Conservation (phyloP, 2,888 invertebrate species). For the Hoplodrina ambigua region DNA sequence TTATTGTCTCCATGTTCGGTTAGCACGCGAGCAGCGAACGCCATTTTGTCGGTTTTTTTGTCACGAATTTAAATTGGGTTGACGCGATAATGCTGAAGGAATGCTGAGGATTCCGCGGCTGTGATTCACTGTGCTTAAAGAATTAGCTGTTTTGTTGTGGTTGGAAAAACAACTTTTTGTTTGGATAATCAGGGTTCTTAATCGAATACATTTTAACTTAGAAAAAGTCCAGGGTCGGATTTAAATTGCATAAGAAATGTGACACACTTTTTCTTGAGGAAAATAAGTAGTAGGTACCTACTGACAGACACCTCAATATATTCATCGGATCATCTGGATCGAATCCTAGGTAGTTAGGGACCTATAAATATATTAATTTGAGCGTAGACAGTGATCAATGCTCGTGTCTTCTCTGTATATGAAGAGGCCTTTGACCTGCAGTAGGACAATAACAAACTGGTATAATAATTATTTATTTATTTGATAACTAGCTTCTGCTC, state of each 20-base stretch:
- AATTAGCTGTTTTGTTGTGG: constrained; percentile 41
- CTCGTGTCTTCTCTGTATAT: too few species aligned
- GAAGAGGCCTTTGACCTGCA: too few species aligned
- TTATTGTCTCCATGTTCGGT: constrained; percentile 84
- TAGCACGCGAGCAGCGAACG: constrained; percentile 81
- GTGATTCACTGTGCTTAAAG: constrained; percentile 55
- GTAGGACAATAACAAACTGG: too few species aligned
- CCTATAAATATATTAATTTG: too few species aligned
- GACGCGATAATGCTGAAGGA: constrained; percentile 66
- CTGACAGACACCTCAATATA: background rate
- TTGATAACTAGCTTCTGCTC: too few species aligned
- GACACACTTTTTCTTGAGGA: background rate
- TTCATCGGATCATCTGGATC: too few species aligned
- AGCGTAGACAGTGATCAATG: too few species aligned
- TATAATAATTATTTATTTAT: too few species aligned
- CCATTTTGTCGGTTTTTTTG: constrained; percentile 60
- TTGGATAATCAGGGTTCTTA: constrained; percentile 6
- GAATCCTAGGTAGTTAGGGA: too few species aligned
- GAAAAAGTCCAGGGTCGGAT: too few species aligned
- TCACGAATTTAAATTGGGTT: constrained; percentile 67
- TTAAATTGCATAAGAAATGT: background rate
- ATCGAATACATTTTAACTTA: background rate
- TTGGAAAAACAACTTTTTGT: constrained; percentile 7
- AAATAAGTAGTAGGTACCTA: too few species aligned
- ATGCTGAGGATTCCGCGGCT: constrained; percentile 52